phyloP scores from a whole-genome alignment of 2,888 invertebrate species.

The Oscheius sp. region DNA sequence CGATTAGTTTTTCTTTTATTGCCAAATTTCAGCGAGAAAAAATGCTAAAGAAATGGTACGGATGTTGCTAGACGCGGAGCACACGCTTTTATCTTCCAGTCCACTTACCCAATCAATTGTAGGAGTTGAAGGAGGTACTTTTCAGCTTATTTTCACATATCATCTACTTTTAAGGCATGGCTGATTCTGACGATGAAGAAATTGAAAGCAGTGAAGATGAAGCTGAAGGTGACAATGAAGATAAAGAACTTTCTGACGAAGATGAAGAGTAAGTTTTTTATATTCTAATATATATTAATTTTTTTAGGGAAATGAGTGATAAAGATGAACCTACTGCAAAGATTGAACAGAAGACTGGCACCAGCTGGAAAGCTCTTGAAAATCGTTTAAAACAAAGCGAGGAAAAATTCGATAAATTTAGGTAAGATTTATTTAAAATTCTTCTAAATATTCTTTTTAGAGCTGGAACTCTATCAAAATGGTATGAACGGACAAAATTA shows the following conservation, averaged over 20 bases:
- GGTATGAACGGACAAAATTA: constrained; percentile 88
- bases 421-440: constrained; percentile 26
- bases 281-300: too few species aligned
- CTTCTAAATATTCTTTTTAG: constrained; percentile 71
- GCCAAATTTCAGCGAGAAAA: constrained; percentile 36
- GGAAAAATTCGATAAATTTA: constrained; percentile 35
- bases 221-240: constrained; percentile 34
- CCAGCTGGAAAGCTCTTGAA: neutral
- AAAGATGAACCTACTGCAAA: constrained; percentile 30
- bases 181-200: constrained; percentile 59
- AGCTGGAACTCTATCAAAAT: constrained; percentile 85
- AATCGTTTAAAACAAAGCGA: constrained; percentile 27
- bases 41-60: constrained; percentile 45
- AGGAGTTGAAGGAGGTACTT: constrained; percentile 17
- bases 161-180: constrained; percentile 13
- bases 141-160: neutral
- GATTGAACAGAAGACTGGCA: constrained; percentile 17
- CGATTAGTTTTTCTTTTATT: neutral
- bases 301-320: neutral
- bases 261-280: constrained; percentile 15
- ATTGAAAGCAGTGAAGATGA: constrained; percentile 65
- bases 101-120: constrained; percentile 22
- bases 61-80: constrained; percentile 32
- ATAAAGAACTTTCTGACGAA: constrained; percentile 26
- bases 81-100: constrained; percentile 12